Evolutionary conservation across 1,140 invertebrate species (phyloP), one percentile per base, ranked within the genome.

Genomic region (Lanistes nyassanus): DNA sequence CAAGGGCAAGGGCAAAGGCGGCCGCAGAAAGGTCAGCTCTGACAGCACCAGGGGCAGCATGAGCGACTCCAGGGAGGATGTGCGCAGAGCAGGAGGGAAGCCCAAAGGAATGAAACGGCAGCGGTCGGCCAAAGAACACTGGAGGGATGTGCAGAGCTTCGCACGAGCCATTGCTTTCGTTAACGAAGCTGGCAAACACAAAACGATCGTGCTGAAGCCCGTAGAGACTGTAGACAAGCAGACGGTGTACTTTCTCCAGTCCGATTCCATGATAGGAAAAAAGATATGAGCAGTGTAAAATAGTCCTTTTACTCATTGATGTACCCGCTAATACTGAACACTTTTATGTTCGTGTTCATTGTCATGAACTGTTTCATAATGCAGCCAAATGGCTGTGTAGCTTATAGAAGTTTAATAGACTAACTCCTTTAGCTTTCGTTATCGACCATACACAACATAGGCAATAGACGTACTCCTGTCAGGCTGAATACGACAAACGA

Each of bases 121-220:
- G 55, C 51, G 65, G 64, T 60, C 60, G 34, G 76, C 53, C 19
- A 58, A 70, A 47, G 64, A 76, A 11, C 21, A 76, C 31, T 79
- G 78, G 78, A 19, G 58, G 5, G 53, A 73, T 9, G 68, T 76
- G 5, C 55, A 64, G 67, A 68, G 62, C 42, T 29, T 79, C 26
- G 47, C 64, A 31, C 36, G 34, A 7, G 72, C 78, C 39, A 64
- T 79, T 23, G 60, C 75, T 13, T 75, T 75, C 42, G n/a, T 79
- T 16, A 76, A 76, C 62, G 67, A 72, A 29, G 47, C 71, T 0
- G 78, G 73, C 36, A 75, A 66, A 62, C 75, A 72, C 68, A 74
- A 67, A 26, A 76, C 78, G 9, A 29, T 79, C 13, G 56, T 79
- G 13, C 56, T 79, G 51, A 76, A 77, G 51, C 53, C 75, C 21